These are phyloP conservation scores for Drosophila sordidula DNA, from an alignment of 2,888 invertebrate genomes.

Conservation along the genomic window DNA sequence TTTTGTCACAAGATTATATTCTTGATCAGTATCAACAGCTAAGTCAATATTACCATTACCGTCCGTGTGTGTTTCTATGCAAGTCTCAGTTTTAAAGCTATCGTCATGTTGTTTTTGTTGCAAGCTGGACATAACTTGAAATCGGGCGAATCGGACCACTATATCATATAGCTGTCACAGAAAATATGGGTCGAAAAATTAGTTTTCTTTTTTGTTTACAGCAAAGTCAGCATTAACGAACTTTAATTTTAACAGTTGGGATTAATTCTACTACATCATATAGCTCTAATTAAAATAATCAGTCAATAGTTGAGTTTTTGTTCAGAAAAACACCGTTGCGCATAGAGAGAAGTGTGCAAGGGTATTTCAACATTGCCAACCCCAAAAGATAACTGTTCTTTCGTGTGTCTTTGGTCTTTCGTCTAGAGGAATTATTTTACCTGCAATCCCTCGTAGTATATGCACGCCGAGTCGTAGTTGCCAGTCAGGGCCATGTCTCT, in stretches of 20 bases:
- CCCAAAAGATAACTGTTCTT: conserved; percentile 6
- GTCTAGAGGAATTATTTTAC: conserved; percentile 9
- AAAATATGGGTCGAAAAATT: no score
- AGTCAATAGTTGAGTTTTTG: background rate
- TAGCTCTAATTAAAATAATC: background rate
- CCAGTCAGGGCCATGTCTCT: conserved; percentile 97
- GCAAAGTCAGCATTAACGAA: no score
- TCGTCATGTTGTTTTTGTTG: no score
- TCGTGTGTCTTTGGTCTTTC: background rate
- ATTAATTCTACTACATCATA: background rate
- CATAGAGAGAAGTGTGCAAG: background rate
- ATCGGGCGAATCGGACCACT: no score
- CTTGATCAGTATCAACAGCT: background rate
- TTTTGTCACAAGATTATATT: background rate
- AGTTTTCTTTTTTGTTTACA: no score
- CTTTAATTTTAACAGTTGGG: no score
- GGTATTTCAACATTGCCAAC: conserved; percentile 1
- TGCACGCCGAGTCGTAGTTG: conserved; percentile 96
- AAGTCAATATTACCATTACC: background rate
- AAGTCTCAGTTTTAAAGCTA: no score
- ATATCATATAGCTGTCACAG: no score
- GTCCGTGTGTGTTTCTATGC: background rate
- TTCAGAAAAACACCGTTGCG: background rate
- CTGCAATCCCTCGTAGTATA: conserved; percentile 72
- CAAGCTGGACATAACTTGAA: no score